Evolutionary conservation across 2,888 invertebrate genomes (phyloP).

Genomic region (Heterodera filipjevi): DNA sequence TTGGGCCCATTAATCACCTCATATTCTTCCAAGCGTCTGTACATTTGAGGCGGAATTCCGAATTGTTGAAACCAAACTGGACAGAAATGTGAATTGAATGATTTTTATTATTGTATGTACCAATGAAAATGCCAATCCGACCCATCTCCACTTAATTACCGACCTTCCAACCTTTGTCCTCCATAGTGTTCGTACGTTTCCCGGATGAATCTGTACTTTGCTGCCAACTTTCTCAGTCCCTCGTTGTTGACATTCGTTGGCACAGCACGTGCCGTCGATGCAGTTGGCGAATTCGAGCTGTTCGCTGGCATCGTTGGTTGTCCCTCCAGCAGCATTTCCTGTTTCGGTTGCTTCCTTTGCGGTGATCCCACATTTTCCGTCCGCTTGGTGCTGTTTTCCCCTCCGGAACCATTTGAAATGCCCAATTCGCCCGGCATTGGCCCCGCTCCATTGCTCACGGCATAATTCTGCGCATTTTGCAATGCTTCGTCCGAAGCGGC

Average conservation of each 20-base stretch:
- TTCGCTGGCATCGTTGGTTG: background rate
- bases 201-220: background rate
- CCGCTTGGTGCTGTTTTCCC: background rate
- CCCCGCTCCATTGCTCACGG: background rate
- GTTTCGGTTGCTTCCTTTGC: background rate
- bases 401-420: background rate
- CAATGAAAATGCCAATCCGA: background rate
- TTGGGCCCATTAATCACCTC: background rate
- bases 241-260: background rate
- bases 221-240: background rate
- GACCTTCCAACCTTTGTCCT: background rate
- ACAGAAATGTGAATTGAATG: background rate
- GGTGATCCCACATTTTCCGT: background rate
- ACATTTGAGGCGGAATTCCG: background rate
- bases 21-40: background rate
- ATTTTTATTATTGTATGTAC: no score
- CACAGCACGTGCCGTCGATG: background rate
- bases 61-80: background rate
- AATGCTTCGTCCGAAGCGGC: slow-evolving; percentile 17
- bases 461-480: slow-evolving; percentile 5
- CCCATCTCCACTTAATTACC: no score
- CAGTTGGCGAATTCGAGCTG: background rate
- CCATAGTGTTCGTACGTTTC: background rate
- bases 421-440: background rate
- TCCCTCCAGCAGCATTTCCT: background rate